A percentile compares a stretch with the other conserved stretches of the same genome.
Evolutionary conservation across 2,797 vertebrate genomes (phyloP).

Genomic region (Protosalanx chinensis): DNA sequence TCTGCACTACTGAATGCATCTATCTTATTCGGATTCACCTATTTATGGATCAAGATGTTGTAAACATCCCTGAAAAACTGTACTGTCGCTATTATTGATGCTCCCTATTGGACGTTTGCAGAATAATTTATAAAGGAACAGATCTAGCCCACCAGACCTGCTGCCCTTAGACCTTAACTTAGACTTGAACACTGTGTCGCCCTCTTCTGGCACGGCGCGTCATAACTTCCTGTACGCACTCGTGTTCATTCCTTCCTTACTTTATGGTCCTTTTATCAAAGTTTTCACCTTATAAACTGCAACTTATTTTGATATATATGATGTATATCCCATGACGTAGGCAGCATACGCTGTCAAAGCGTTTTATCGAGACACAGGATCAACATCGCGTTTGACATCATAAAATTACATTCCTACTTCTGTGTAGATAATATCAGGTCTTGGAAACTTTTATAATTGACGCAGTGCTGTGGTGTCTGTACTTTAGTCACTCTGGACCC

Average conservation of each 20-base stretch:
- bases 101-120: no score
- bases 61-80: not conserved
- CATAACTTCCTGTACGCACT: not conserved
- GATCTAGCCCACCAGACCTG: no score
- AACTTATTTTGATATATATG: not conserved
- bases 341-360: not conserved
- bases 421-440: not conserved
- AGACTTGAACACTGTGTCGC: not conserved
- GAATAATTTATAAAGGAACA: not conserved
- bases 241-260: not conserved
- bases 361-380: not conserved
- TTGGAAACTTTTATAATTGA: not conserved
- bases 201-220: not conserved
- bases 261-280: not conserved
- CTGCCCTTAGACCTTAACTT: no score
- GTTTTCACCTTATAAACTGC: not conserved
- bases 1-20: not conserved
- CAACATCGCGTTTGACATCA: not conserved
- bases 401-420: not conserved
- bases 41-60: constrained; percentile 1
- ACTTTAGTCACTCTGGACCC: not conserved
- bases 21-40: not conserved
- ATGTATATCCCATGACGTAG: not conserved
- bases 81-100: not conserved
- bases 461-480: not conserved